A percentile compares a stretch with the other conserved stretches of the same genome.
Conservation (phyloP, 2,113 vertebrate species). For the Potamarius usumacintae region DNA sequence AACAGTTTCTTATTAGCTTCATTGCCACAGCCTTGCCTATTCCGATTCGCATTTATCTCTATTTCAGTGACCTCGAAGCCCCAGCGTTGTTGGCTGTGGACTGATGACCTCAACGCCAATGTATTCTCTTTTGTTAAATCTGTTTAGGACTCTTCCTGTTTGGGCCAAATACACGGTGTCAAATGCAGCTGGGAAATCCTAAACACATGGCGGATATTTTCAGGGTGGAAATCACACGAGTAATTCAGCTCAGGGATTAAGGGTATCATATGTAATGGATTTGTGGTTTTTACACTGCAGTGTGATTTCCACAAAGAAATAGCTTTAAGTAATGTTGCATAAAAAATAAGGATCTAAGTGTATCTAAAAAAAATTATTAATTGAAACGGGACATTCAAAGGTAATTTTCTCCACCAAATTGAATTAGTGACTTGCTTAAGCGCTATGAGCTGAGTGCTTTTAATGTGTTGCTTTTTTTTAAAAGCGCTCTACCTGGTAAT, state of each 20-base stretch:
- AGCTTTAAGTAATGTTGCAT: slow-evolving; percentile 69
- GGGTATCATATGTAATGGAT: slow-evolving; percentile 71
- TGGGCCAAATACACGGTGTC: slow-evolving; percentile 62
- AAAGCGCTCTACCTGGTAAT: slow-evolving; percentile 56
- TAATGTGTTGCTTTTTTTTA: slow-evolving; percentile 57
- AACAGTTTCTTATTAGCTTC: slow-evolving; percentile 89
- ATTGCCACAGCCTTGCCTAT: slow-evolving; percentile 76
- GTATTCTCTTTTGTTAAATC: slow-evolving; percentile 75
- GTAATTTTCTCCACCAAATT: slow-evolving; percentile 72
- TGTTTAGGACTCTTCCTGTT: slow-evolving; percentile 73
- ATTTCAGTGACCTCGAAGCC: slow-evolving; percentile 77
- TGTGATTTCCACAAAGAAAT: slow-evolving; percentile 76
- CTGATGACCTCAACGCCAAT: slow-evolving; percentile 77
- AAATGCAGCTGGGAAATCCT: slow-evolving; percentile 66
- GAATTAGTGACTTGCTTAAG: slow-evolving; percentile 75
- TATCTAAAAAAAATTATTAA: slow-evolving; percentile 75
- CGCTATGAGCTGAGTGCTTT: slow-evolving; percentile 73
- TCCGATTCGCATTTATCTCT: slow-evolving; percentile 81
- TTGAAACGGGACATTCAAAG: slow-evolving; percentile 75
- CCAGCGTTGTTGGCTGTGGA: slow-evolving; percentile 67
- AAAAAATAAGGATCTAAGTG: slow-evolving; percentile 62
- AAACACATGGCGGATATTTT: slow-evolving; percentile 54
- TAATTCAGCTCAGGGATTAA: slow-evolving; percentile 74
- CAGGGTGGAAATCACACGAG: slow-evolving; percentile 70
- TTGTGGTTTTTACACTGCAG: slow-evolving; percentile 69